phyloP scores from a whole-genome alignment of 92 coral and sea anemone species.

The Galaxea fascicularis region DNA sequence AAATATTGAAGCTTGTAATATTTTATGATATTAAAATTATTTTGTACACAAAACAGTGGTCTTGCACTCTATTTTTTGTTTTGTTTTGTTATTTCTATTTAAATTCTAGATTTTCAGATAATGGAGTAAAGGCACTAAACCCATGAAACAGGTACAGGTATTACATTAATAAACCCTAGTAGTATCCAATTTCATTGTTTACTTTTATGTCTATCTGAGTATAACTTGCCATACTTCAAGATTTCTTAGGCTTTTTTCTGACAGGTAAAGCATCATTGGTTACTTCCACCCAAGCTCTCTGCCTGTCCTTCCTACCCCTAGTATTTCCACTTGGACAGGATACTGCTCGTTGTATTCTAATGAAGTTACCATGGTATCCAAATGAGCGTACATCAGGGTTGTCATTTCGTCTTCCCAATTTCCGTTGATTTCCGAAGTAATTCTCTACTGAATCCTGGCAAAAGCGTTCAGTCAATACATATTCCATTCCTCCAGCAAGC shows the following conservation, averaged over 20 bases:
- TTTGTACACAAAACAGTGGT: background rate
- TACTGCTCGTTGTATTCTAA: conserved; percentile 46
- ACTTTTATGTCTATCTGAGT: background rate
- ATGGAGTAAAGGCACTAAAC: background rate
- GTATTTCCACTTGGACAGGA: conserved; percentile 68
- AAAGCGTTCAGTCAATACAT: conserved; percentile 67
- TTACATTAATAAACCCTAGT: background rate
- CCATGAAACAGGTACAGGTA: conserved; percentile 3
- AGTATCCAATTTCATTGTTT: conserved; percentile 5
- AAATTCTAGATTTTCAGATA: conserved; percentile 1
- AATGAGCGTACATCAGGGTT: conserved; percentile 60
- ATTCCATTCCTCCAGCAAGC: conserved; percentile 66
- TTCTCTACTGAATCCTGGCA: conserved; percentile 66
- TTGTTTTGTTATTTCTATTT: no score
- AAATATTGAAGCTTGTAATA: background rate
- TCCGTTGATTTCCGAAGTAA: conserved; percentile 63
- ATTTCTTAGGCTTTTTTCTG: conserved; percentile 23
- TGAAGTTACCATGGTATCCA: conserved; percentile 65
- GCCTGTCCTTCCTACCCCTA: conserved; percentile 52
- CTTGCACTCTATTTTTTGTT: background rate
- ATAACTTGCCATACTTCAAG: background rate
- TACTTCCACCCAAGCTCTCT: conserved; percentile 35
- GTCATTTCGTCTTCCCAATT: conserved; percentile 60
- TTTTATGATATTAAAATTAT: background rate
- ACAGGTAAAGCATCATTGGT: conserved; percentile 45